Conservation (phyloP, 1,140 invertebrate species). For the Rhyzopertha dominica region DNA sequence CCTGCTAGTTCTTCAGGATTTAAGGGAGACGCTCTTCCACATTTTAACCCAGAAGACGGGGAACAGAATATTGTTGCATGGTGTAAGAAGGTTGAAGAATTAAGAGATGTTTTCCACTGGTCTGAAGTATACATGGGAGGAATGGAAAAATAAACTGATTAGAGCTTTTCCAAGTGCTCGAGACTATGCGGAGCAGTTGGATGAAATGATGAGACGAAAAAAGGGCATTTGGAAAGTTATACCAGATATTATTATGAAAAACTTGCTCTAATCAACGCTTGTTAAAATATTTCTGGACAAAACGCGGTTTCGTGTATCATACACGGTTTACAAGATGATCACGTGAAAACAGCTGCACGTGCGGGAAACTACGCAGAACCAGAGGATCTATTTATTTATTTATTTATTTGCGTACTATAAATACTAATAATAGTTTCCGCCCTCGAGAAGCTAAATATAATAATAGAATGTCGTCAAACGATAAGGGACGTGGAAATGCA, state of each 20-base stretch:
- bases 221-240: slow-evolving; percentile 23
- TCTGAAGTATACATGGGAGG: slow-evolving; percentile 19
- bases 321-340: slow-evolving; percentile 17
- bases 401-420: too few species aligned
- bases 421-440: too few species aligned
- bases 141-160: slow-evolving; percentile 21
- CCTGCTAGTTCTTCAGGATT: too few species aligned
- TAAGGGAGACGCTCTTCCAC: too few species aligned
- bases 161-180: slow-evolving; percentile 27
- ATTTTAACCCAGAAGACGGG: slow-evolving; percentile 27
- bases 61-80: slow-evolving; percentile 29
- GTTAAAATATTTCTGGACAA: slow-evolving; percentile 29
- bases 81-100: slow-evolving; percentile 22
- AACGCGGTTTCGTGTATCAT: slow-evolving; percentile 34
- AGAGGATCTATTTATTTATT: too few species aligned
- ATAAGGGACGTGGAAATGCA: too few species aligned
- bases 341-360: not conserved
- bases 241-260: slow-evolving; percentile 32
- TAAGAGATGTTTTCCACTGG: slow-evolving; percentile 16
- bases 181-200: slow-evolving; percentile 30
- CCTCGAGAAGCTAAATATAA: too few species aligned
- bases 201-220: slow-evolving; percentile 29
- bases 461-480: too few species aligned
- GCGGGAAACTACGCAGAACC: too few species aligned
- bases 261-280: slow-evolving; percentile 28